phyloP scores from a whole-genome alignment of 2,888 invertebrate genomes.

The Scaeva pyrastri region DNA sequence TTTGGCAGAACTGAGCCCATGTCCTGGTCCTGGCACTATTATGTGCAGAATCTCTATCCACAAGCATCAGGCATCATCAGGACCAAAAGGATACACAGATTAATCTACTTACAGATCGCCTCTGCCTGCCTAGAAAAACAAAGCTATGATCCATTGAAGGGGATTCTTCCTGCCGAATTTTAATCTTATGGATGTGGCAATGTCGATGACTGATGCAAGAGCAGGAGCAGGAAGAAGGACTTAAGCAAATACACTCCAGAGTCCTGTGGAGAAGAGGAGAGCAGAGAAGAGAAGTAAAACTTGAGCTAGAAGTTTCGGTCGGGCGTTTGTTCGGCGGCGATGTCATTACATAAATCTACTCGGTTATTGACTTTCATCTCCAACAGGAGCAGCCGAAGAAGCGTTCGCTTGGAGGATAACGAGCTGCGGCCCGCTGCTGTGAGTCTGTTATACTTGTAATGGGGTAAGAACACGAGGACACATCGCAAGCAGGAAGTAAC shows the following conservation, averaged over 20 bases:
- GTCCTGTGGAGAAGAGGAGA: constrained; percentile 23
- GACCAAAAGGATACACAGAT: constrained; percentile 52
- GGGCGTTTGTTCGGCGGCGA: constrained; percentile 39
- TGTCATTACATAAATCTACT: constrained; percentile 72
- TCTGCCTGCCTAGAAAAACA: constrained; percentile 13
- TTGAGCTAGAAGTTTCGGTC: constrained; percentile 41
- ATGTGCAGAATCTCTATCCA: constrained; percentile 6
- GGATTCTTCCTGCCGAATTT: constrained; percentile 36
- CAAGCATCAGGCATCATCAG: background rate
- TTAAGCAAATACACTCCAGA: constrained; percentile 42
- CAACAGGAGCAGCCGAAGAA: background rate
- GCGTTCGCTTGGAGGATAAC: constrained; percentile 14
- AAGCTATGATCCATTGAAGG: constrained; percentile 45
- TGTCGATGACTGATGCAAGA: background rate
- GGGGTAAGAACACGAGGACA: constrained; percentile 48
- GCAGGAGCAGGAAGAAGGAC: constrained; percentile 6
- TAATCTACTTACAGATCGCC: constrained; percentile 64
- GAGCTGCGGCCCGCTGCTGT: constrained; percentile 40
- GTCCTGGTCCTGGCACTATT: constrained; percentile 21
- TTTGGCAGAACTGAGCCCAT: constrained; percentile 48
- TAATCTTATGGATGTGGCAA: constrained; percentile 23
- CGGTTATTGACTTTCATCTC: constrained; percentile 65
- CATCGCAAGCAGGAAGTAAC: constrained; percentile 65
- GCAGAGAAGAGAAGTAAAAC: too few relatives aligned
- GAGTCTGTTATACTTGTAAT: constrained; percentile 37